Conservation (phyloP, 1,140 invertebrate genomes). For the Drosophila mayri region DNA sequence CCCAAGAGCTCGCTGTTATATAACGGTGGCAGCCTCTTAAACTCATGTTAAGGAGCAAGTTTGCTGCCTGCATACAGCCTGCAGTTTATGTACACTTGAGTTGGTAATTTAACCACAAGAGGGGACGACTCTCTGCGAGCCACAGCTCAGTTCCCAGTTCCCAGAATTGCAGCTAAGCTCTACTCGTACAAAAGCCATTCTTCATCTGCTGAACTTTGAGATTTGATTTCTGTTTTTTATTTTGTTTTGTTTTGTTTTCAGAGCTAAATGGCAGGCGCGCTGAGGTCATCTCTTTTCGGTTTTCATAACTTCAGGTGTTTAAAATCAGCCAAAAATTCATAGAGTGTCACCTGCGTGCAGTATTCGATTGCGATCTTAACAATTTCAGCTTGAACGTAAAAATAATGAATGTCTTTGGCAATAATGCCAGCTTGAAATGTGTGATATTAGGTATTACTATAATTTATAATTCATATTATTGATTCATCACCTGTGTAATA, state of each 20-base stretch:
- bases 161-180: constrained; percentile 32
- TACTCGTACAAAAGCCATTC: constrained; percentile 46
- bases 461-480: constrained; percentile 14
- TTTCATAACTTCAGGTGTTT: constrained; percentile 32
- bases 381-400: background rate
- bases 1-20: constrained; percentile 53
- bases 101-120: constrained; percentile 30
- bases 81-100: constrained; percentile 16
- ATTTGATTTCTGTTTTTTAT: constrained; percentile 38
- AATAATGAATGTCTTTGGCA: background rate
- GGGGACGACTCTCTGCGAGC: constrained; percentile 8
- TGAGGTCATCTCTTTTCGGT: constrained; percentile 40
- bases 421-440: background rate
- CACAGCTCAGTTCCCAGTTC: constrained; percentile 24
- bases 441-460: constrained; percentile 15
- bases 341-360: constrained; percentile 7
- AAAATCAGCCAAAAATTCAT: constrained; percentile 1
- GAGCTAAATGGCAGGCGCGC: constrained; percentile 58
- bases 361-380: constrained; percentile 11
- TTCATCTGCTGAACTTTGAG: constrained; percentile 61
- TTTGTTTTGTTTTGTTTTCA: constrained; percentile 11
- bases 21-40: constrained; percentile 74
- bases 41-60: constrained; percentile 53
- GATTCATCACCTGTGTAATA: constrained; percentile 17
- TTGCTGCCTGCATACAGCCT: constrained; percentile 17